Percentiles rank a stretch among this genome's conserved stretches.
Evolutionary conservation across 2,888 invertebrate species (phyloP).

Genomic region (Hemithea aestivaria): DNA sequence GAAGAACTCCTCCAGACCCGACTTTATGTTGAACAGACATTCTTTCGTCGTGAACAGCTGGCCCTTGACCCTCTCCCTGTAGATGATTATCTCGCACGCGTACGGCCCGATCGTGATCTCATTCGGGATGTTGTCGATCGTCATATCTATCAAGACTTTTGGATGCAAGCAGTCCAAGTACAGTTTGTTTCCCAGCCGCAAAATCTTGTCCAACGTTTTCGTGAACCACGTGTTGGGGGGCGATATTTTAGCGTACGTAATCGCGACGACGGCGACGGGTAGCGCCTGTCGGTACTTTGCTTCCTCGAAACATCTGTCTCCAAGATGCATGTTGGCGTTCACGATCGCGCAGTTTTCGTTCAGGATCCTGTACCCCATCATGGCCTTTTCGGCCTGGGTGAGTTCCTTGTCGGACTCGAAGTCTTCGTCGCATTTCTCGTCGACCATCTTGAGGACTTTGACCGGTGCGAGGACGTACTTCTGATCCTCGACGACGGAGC

Average conservation of each 20-base stretch:
- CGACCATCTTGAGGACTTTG: conserved; percentile 66
- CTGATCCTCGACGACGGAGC: conserved; percentile 68
- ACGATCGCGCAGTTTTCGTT: conserved; percentile 78
- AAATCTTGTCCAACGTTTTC: conserved; percentile 78
- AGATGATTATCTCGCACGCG: conserved; percentile 78
- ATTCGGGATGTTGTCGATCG: conserved; percentile 77
- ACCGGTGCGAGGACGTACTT: conserved; percentile 71
- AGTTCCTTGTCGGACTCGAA: conserved; percentile 71
- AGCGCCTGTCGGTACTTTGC: conserved; percentile 80
- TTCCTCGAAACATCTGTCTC: conserved; percentile 78
- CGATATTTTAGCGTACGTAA: conserved; percentile 83
- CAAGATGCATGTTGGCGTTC: conserved; percentile 78
- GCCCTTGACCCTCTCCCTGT: conserved; percentile 70
- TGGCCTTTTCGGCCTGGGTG: conserved; percentile 67
- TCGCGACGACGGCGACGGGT: conserved; percentile 77
- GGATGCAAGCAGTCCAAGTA: conserved; percentile 74
- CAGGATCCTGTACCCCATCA: conserved; percentile 76
- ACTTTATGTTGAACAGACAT: conserved; percentile 68
- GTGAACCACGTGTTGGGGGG: conserved; percentile 80
- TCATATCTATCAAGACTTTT: conserved; percentile 66
- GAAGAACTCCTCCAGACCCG: conserved; percentile 74
- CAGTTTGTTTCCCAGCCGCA: conserved; percentile 79
- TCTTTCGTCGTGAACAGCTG: conserved; percentile 73
- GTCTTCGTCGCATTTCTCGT: conserved; percentile 62
- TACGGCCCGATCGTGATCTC: conserved; percentile 78